Evolutionary conservation across 1,140 invertebrate species (phyloP).

Genomic region (Notospermus geniculatus): DNA sequence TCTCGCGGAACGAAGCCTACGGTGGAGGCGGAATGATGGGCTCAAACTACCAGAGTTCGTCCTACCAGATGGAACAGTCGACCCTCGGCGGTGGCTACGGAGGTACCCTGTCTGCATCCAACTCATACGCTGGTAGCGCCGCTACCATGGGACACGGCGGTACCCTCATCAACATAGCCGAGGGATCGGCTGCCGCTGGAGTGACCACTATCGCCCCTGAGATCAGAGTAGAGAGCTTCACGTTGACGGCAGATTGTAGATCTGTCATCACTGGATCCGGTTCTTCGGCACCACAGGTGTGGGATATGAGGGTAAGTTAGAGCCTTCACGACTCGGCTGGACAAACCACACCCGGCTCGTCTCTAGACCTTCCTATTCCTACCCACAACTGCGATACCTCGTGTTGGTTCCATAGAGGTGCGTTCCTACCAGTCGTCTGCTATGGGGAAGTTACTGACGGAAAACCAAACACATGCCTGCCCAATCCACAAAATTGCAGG

Average conservation of each 20-base stretch:
- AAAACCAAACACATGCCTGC: too few species aligned
- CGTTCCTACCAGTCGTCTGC: too few species aligned
- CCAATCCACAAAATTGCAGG: too few species aligned
- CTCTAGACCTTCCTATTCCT: too few species aligned
- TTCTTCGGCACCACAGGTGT: conserved; percentile 54
- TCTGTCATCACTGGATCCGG: conserved; percentile 54
- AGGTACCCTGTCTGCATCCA: too few species aligned
- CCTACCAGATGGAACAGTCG: background rate
- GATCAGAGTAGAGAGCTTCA: conserved; percentile 51
- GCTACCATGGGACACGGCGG: conserved; percentile 10
- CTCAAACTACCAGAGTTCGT: background rate
- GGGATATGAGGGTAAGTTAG: conserved; percentile 51
- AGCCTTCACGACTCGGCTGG: too few species aligned
- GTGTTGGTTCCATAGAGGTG: too few species aligned
- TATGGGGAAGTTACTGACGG: too few species aligned
- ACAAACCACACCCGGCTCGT: too few species aligned
- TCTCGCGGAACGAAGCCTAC: background rate
- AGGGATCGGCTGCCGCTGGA: background rate
- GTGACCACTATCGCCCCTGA: conserved; percentile 37
- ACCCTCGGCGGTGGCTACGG: background rate
- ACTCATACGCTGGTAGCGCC: background rate
- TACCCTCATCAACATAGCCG: background rate
- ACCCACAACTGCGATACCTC: too few species aligned
- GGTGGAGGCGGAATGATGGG: background rate
- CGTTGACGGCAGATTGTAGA: conserved; percentile 47